Base-by-base conservation (phyloP, 2,888 invertebrate genomes). In the Micoletzkya japonica region DNA sequence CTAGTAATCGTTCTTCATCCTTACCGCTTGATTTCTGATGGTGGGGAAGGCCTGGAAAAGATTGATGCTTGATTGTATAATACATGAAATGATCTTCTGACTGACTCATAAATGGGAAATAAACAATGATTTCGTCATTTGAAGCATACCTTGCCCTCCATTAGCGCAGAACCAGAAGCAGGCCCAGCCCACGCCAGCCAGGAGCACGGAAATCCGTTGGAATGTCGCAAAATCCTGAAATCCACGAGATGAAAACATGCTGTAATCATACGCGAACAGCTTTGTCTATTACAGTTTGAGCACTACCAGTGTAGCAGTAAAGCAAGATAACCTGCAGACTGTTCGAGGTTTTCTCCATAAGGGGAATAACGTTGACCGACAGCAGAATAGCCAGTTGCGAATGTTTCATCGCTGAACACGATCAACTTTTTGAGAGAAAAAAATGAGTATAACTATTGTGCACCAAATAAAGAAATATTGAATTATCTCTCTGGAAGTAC, bases 401-500 rank as follows among this genome's bases (percentile, higher is more conserved):
- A 72, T 85, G 87, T 72, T 85, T 83, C 50, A 86, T 80, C 17
- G 87, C 82, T 52, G 77, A 76, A 6, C 7, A 26, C n/a, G 4
- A 10, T 58, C 4, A 56, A 20, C 10, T 2, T 57, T 32, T 32
- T 32, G 3, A 28, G 17, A 39, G 7, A 39, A 39, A n/a, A 39
- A 39, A 39, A 39, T 39, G 39, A 28, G 56, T 56, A 30, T 20
- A 17, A 28, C 20, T 17, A 39, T 17, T 7, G 39, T 10, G 17
- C 39, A 39, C 39, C 7, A 39, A 17, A 39, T 10, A 6, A 39
- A 39, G 7, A 39, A 17, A 6, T 17, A 17, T 17, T 39, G 17
- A 6, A 10, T 17, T 7, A 39, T 10, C 7, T 52, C 6, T 26
- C 56, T 26, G 17, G 4, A 30, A 4, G 10, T 44, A 20, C 44